A percentile compares a stretch with the other conserved stretches of the same genome.
These are phyloP conservation scores for Chirona hameri DNA, from an alignment of 2,888 invertebrate species.

Conservation along the genomic window DNA sequence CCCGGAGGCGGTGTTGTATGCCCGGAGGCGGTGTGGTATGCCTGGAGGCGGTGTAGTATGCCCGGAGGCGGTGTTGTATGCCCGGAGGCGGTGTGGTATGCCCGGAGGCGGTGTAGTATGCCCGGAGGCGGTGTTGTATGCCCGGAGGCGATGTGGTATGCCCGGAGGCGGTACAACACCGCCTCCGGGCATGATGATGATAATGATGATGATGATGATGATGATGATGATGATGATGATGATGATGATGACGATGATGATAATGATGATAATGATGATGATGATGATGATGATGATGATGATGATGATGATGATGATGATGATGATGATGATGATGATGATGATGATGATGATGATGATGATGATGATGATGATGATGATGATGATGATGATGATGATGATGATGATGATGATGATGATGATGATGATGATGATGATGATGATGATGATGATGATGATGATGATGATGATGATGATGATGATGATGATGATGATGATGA, in stretches of 20 bases:
- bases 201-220: too few relatives aligned
- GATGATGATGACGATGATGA: slow-evolving; percentile 22
- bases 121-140: too few relatives aligned
- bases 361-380: slow-evolving; percentile 22
- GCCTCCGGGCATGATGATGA: too few relatives aligned
- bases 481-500: slow-evolving; percentile 22
- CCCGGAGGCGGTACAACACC: too few relatives aligned
- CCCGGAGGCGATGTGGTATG: too few relatives aligned
- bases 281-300: slow-evolving; percentile 12
- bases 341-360: slow-evolving; percentile 22
- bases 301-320: slow-evolving; percentile 22
- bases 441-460: slow-evolving; percentile 22
- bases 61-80: too few relatives aligned
- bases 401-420: slow-evolving; percentile 7
- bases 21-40: too few relatives aligned
- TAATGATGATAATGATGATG: slow-evolving; percentile 3
- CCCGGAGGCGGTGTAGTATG: too few relatives aligned
- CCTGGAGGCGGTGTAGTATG: too few relatives aligned
- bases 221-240: slow-evolving; percentile 22
- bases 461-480: slow-evolving; percentile 22
- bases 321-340: slow-evolving; percentile 22
- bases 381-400: neutral
- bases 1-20: too few relatives aligned
- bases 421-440: slow-evolving; percentile 22
- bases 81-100: too few relatives aligned